A percentile compares a stretch with the other conserved stretches of the same genome.
Evolutionary conservation across 2,888 invertebrate species (phyloP).

Genomic region (Fragum whitleyi): DNA sequence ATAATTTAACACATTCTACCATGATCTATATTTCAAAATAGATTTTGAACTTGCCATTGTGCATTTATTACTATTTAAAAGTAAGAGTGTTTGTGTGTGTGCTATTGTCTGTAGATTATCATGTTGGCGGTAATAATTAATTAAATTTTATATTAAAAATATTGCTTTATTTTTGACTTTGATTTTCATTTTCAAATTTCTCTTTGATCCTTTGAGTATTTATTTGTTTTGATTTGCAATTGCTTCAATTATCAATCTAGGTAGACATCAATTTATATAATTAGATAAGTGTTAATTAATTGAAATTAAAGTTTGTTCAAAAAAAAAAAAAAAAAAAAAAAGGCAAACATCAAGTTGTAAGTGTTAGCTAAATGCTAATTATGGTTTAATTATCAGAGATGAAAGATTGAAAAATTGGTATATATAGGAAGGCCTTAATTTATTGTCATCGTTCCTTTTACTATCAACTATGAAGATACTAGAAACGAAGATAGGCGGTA

Average conservation of each 20-base stretch:
- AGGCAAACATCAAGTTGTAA: background rate
- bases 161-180: background rate
- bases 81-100: too few relatives aligned
- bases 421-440: background rate
- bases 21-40: too few relatives aligned
- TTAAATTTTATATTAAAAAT: too few relatives aligned
- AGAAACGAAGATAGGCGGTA: slow-evolving; percentile 12
- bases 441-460: background rate
- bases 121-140: too few relatives aligned
- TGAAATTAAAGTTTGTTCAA: background rate
- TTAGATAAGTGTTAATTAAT: background rate
- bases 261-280: background rate
- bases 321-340: too few relatives aligned
- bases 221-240: background rate
- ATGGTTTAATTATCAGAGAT: background rate
- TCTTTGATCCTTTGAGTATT: background rate
- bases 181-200: background rate
- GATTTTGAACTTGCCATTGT: too few relatives aligned
- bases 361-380: background rate
- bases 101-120: too few relatives aligned
- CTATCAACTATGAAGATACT: slow-evolving; percentile 11
- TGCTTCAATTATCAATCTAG: background rate
- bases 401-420: background rate
- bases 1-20: too few relatives aligned
- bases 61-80: too few relatives aligned